These are phyloP conservation scores for Galeopterus variegatus DNA, from an alignment of 2,113 vertebrate genomes.

Conservation along the genomic window DNA sequence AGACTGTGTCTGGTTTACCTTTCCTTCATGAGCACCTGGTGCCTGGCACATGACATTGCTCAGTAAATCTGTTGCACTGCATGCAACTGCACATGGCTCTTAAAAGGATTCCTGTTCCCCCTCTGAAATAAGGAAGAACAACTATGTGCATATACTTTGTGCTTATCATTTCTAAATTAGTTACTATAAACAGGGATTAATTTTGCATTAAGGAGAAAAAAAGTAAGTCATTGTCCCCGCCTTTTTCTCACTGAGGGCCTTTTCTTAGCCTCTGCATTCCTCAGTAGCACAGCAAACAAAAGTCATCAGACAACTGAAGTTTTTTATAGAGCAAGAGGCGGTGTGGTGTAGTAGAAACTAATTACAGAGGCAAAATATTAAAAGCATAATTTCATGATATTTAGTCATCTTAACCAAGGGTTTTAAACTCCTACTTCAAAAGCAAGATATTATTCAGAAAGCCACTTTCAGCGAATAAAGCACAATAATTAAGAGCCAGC, in stretches of 20 bases:
- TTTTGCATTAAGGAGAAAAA: background rate
- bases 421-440: constrained; percentile 16
- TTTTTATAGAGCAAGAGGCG: background rate
- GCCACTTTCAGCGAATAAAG: background rate
- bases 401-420: background rate
- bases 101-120: background rate
- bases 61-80: background rate
- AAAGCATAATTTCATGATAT: background rate
- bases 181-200: background rate
- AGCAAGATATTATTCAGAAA: background rate
- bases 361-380: constrained; percentile 52
- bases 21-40: background rate
- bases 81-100: background rate
- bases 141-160: background rate
- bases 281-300: background rate
- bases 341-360: background rate
- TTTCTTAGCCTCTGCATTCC: background rate
- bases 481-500: background rate
- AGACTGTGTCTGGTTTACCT: background rate
- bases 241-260: background rate
- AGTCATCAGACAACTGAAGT: background rate
- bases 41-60: background rate
- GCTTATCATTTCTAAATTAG: constrained; percentile 5
- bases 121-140: background rate
- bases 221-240: background rate